Conservation (phyloP, 1,140 invertebrate species). For the Elymnias hypermnestra region DNA sequence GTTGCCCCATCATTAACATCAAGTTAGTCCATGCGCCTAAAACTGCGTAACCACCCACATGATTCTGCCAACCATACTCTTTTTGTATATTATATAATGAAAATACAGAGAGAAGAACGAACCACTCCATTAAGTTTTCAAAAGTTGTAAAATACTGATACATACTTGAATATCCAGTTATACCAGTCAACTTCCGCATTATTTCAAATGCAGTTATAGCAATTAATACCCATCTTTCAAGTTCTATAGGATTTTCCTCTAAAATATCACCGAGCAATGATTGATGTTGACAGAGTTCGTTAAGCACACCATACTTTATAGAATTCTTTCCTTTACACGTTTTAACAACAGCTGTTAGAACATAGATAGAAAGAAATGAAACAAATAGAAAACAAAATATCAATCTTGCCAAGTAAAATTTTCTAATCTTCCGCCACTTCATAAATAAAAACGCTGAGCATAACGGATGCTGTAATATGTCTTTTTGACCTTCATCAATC, state of each 20-base stretch:
- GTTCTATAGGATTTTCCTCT: conserved; percentile 72
- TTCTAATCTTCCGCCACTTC: conserved; percentile 82
- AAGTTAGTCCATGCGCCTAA: conserved; percentile 81
- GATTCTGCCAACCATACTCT: conserved; percentile 79
- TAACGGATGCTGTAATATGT: conserved; percentile 79
- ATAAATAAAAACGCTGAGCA: conserved; percentile 79
- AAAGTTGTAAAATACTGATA: conserved; percentile 79
- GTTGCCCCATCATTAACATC: conserved; percentile 80
- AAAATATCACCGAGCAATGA: conserved; percentile 71
- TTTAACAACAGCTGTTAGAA: conserved; percentile 75
- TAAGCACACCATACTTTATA: conserved; percentile 56
- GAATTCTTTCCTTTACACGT: conserved; percentile 58
- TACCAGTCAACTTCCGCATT: conserved; percentile 76
- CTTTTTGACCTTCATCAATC: conserved; percentile 78
- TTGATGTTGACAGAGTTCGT: conserved; percentile 74
- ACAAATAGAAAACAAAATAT: conserved; percentile 79
- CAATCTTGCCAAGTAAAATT: conserved; percentile 79
- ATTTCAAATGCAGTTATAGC: conserved; percentile 77
- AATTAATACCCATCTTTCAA: conserved; percentile 76
- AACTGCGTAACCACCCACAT: conserved; percentile 80
- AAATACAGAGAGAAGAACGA: conserved; percentile 78
- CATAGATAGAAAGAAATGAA: conserved; percentile 77
- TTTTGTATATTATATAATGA: conserved; percentile 62
- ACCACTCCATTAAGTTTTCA: conserved; percentile 79
- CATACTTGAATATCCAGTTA: conserved; percentile 77